Base-by-base conservation (phyloP, 2,113 vertebrate species). In the Promerops cafer region DNA sequence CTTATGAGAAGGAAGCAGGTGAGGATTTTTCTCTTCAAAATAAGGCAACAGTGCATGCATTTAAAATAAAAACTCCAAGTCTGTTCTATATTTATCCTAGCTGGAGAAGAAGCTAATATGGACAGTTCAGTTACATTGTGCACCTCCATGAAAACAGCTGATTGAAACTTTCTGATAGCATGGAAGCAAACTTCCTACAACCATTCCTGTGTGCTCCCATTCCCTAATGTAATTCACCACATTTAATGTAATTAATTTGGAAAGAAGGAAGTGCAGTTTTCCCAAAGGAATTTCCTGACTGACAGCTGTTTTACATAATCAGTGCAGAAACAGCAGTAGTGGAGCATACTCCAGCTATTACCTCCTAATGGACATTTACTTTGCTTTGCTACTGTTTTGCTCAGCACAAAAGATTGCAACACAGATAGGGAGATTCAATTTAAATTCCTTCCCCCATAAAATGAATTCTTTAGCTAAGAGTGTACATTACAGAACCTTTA, bases 261-360 rank as follows among this genome's bases (percentile, higher is more conserved):
- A 91, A 89, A 78, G 95, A 66, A 83, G 89, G 83, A 94, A 92
- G 87, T 78, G 37, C 44, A 71, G 22, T 84, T 92, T 94, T 89
- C 93, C 95, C 87, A 27, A 65, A 89, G 91, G 96, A 68, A 64
- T 75, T 64, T 68, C 56, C 69, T 91, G 91, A 91, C 74, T 95
- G 94, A 94, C 77, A 84, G 76, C 65, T 49, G 53, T 37, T 94
- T 94, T 93, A 74, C 90, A 94, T 97, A 92, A 93, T 77, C 88
- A 80, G 53, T 22, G 9, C 72, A 84, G 80, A 71, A 88, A 37
- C 52, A 60, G 86, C 17, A 1, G 68, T 31, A 64, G 52, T 68
- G 72, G 83, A 84, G 69, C 77, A 47, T 10, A 44, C 44, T 71
- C 77, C 83, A 71, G 77, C 72, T 74, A 75, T 90, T 90, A 74